Base-by-base conservation (phyloP, 1,140 invertebrate genomes). In the Heliothis virescens region DNA sequence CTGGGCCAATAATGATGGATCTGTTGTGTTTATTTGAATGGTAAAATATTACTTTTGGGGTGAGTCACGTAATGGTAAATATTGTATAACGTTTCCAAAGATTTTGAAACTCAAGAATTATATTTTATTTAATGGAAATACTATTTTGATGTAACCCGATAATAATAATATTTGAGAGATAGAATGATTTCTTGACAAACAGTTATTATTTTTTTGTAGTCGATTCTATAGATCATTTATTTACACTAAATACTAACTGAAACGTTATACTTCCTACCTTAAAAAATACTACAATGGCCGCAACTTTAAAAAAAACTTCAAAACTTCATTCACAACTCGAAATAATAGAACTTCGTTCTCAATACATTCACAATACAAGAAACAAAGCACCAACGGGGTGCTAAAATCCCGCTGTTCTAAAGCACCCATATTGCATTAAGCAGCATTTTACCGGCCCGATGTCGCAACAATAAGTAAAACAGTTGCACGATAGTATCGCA, bases 401-500 rank as follows among this genome's bases (percentile, higher is more conserved):
- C 16, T 15, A 12, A n/a, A 34, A 7, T 41, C 69, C 69, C 69
- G 69, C 69, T 72, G 52, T 15, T 57, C 34, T 50, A 9, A 67
- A 57, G 7, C 26, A 34, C 21, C 21, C 69, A 34, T n/a, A n/a
- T 18, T 16, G 48, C 72, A 79, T 72, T 26, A n/a, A 67, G 79
- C 72, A 52, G 47, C 60, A 83, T 83, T 75, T 83, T 80, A 83
- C 21, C 55, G 69, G 75, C 53, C 53, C 57, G 26, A 69, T 71
- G 79, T 79, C 60, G 57, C 65, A 78, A 62, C 47, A 26, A 11
- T 5, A 60, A 18, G 7, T 16, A 76, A 83, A 74, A 80, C 74
- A 67, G 69, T 78, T 80, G 69, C 74, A 80, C 60, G 78, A 80
- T 65, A 50, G 52, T 73, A 80, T 52, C 73, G 41, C 59, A 72